Percentiles rank a stretch among this genome's conserved stretches.
phyloP scores from a whole-genome alignment of 2,113 vertebrate species.

The Eolophus roseicapilla region DNA sequence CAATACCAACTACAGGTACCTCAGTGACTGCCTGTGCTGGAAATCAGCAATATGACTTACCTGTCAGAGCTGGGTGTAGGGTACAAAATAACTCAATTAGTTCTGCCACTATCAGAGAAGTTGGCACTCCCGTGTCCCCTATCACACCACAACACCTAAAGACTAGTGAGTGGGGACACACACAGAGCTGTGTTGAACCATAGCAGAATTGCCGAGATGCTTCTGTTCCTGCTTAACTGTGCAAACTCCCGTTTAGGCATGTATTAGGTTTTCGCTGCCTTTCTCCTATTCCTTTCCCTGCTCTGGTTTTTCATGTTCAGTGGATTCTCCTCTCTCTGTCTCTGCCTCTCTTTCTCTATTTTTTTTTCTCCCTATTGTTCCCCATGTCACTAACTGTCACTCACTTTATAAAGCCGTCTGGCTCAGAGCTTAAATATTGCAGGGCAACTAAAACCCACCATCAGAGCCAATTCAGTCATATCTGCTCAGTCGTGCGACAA shows the following conservation, averaged over 20 bases:
- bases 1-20: neutral
- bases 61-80: neutral
- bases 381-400: constrained; percentile 85
- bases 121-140: neutral
- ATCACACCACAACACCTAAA: neutral
- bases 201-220: constrained; percentile 11
- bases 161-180: neutral
- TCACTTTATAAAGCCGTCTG: constrained; percentile 95
- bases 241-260: constrained; percentile 38
- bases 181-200: neutral
- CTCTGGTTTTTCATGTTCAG: constrained; percentile 57
- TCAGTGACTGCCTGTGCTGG: neutral
- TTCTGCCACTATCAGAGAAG: neutral
- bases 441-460: constrained; percentile 94
- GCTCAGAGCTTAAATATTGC: constrained; percentile 97
- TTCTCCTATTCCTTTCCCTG: constrained; percentile 34
- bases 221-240: constrained; percentile 9
- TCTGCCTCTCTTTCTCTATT: constrained; percentile 67
- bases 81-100: neutral
- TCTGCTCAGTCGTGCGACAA: constrained; percentile 96
- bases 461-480: constrained; percentile 95
- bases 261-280: constrained; percentile 42
- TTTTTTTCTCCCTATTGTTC: constrained; percentile 87
- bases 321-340: constrained; percentile 62
- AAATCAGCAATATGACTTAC: neutral